Evolutionary conservation across 2,888 invertebrate species (phyloP), one percentile per base, ranked within the genome.

Genomic region (Microplitis manilae): DNA sequence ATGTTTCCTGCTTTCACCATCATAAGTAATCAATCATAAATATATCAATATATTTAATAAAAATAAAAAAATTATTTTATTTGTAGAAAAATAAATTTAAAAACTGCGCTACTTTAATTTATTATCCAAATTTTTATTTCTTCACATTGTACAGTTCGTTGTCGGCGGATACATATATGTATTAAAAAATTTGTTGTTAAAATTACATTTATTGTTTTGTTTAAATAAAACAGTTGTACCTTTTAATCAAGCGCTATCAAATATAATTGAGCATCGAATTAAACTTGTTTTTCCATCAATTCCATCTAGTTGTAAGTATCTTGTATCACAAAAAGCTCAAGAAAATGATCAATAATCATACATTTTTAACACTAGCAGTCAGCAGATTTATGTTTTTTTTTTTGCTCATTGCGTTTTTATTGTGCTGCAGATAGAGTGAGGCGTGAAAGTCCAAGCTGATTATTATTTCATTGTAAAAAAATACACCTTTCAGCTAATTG

Each of bases 91-190:
- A 17, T 59, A 20, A 62, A 62, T 62, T 15, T 6, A 62, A 77
- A 77, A 61, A 73, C 68, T 62, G 62, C 62, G 17, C 62, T 17
- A 62, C 5, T 62, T 62, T 62, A 6, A 59, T 60, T 40, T 59
- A 50, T 72, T 72, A 38, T 59, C 60, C 38, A 38, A 40, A 76
- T 40, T 62, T 30, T 40, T 50, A 38, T 20, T 39, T 13, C 7
- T 62, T 38, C 75, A 67, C 62, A 38, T 50, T 50, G 1, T 64
- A 71, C 71, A 50, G 38, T 60, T 73, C 73, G 65, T 41, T 73
- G 65, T 65, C 41, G 5, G 73, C 65, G 50, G 30, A 73, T 65
- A 9, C 61, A 4, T 6, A 65, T 71, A 60, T 72, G 39, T 62
- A 61, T 72, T 62, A 72, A n/a, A 40, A 72, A 60, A 17, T n/a